These are phyloP conservation scores for Rhea pennata DNA, from an alignment of 2,113 vertebrate genomes.

Conservation along the genomic window DNA sequence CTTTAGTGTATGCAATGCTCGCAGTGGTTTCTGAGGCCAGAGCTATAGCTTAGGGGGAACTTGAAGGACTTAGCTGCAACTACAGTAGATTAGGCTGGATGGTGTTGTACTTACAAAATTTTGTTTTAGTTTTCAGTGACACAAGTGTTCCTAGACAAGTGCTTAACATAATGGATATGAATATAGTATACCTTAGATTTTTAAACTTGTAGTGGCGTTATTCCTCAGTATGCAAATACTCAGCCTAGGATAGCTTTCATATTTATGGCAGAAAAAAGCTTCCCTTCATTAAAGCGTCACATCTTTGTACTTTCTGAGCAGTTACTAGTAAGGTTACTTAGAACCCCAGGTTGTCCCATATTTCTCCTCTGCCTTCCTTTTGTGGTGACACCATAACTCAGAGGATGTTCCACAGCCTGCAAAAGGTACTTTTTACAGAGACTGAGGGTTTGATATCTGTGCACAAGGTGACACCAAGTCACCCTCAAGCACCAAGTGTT, in stretches of 20 bases:
- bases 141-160: not conserved
- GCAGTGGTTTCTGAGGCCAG: not conserved
- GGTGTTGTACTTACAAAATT: not conserved
- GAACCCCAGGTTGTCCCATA: not conserved
- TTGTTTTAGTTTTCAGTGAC: not conserved
- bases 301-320: not conserved
- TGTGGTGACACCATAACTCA: not conserved
- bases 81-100: not conserved
- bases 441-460: not conserved
- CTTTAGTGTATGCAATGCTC: not conserved
- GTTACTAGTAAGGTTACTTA: not conserved
- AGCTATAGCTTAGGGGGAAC: not conserved
- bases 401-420: not conserved
- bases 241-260: not conserved
- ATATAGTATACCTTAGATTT: not conserved
- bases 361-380: not conserved
- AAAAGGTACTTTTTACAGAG: not conserved
- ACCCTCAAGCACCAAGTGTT: not conserved
- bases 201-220: not conserved
- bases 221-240: not conserved
- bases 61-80: not conserved
- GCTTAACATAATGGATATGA: not conserved
- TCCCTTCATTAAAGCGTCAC: not conserved
- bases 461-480: not conserved
- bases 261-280: not conserved